Conservation (phyloP, 2,113 vertebrate genomes). For the Petroica traversi region DNA sequence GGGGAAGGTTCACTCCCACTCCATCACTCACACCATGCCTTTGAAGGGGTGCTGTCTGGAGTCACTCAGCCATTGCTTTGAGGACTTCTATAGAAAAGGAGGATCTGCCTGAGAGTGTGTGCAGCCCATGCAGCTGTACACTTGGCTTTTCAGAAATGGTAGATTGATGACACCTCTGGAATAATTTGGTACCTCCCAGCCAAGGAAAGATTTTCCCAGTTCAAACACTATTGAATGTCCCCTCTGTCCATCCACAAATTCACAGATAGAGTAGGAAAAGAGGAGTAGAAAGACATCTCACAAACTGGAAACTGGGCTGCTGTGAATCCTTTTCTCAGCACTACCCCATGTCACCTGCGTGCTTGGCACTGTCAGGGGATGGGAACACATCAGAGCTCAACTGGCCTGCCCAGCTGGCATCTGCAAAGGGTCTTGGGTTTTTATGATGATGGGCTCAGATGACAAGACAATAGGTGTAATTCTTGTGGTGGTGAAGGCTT, state of each 20-base stretch:
- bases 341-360: accelerated
- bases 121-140: not conserved
- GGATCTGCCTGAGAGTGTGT: not conserved
- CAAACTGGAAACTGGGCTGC: not conserved
- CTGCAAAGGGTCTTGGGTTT: not conserved
- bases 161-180: not conserved
- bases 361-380: not conserved
- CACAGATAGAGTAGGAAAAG: not conserved
- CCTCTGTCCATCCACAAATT: not conserved
- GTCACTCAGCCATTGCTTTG: not conserved
- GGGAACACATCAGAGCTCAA: not conserved
- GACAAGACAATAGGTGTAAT: not conserved
- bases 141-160: not conserved
- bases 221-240: not conserved
- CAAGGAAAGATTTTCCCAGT: not conserved
- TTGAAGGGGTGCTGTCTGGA: not conserved
- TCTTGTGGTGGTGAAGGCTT: not conserved
- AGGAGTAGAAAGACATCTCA: not conserved
- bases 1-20: not conserved
- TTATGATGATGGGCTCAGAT: not conserved
- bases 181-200: not conserved
- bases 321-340: not conserved
- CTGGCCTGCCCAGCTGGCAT: not conserved
- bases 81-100: not conserved
- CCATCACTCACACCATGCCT: accelerated